Evolutionary conservation across 2,113 vertebrate species (phyloP), one percentile per base, ranked within the genome.

Genomic region (Oceanodroma tethys): DNA sequence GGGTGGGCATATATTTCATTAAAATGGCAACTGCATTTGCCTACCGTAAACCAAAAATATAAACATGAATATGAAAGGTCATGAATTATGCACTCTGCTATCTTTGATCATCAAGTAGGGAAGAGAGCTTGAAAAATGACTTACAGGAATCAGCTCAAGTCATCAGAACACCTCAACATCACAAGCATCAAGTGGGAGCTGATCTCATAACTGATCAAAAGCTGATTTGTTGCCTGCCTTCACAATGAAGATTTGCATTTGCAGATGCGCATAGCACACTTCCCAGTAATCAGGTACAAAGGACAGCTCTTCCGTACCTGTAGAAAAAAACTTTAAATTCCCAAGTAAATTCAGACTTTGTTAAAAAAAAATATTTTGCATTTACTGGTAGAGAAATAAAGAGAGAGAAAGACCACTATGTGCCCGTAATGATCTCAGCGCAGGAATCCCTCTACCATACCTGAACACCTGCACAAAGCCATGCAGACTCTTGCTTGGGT

Each of bases 51-150:
- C 65, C 78, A 91, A 92, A 97, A 97, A 86, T 94, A 92, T 22
- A 88, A 96, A 88, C 75, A 71, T 95, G 90, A 95, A 93, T 95
- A 90, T 81, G 83, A 90, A 97, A 94, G 85, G 65, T 75, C 75
- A 74, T 84, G 90, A 95, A 94, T 97, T 95, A 96, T 92, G 62
- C 63, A 81, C 59, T 90, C 67, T 67, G 23, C 72, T 92, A 47
- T 63, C 90, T 86, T 95, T 96, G 86, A 95, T 93, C 80, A 90
- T 83, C 79, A 74, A 12, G 50, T 19, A 59, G 27, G 80, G 58
- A 95, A 75, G 32, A 78, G 36, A 93, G 47, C 18, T 76, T 91
- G 63, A 88, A 85, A 95, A 90, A 84, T 81, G 5, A 60, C 58
- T 82, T 91, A 79, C 56, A 89, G 68, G 86, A 84, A 88, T 84